Evolutionary conservation across 2,888 invertebrate genomes (phyloP).

Genomic region (Beris chalybata): DNA sequence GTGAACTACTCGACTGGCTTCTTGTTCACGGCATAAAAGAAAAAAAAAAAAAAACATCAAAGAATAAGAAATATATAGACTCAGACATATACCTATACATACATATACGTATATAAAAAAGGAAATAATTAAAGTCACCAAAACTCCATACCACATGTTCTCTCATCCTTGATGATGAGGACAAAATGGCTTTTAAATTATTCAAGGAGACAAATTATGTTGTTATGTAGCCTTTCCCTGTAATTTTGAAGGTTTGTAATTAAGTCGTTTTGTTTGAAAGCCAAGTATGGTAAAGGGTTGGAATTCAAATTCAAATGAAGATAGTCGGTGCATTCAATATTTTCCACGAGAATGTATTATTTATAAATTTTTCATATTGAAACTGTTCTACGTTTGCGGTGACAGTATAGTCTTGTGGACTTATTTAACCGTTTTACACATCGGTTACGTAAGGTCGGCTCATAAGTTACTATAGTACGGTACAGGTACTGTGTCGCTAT

Average conservation of each 20-base stretch:
- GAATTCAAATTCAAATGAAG: neutral
- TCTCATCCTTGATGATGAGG: too few relatives aligned
- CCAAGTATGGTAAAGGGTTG: constrained; percentile 15
- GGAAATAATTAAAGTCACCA: too few relatives aligned
- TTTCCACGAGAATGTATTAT: constrained; percentile 18
- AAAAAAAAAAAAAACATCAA: too few relatives aligned
- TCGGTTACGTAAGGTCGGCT: neutral
- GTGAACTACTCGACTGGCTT: too few relatives aligned
- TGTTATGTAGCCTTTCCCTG: constrained; percentile 35
- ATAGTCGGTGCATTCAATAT: constrained; percentile 2
- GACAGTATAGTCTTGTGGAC: neutral
- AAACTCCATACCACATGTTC: too few relatives aligned
- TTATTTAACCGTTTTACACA: neutral
- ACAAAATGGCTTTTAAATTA: constrained; percentile 37
- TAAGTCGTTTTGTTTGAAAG: constrained; percentile 36
- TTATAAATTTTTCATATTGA: constrained; percentile 13
- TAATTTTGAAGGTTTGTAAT: constrained; percentile 36
- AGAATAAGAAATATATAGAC: too few relatives aligned
- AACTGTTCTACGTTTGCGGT: neutral
- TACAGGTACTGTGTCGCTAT: neutral
- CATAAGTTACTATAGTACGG: neutral
- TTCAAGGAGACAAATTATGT: constrained; percentile 38
- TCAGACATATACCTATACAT: too few relatives aligned
- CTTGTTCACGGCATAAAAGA: too few relatives aligned
- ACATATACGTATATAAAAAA: too few relatives aligned